phyloP scores from a whole-genome alignment of 2,888 invertebrate species.

The Troides oblongomaculatus region DNA sequence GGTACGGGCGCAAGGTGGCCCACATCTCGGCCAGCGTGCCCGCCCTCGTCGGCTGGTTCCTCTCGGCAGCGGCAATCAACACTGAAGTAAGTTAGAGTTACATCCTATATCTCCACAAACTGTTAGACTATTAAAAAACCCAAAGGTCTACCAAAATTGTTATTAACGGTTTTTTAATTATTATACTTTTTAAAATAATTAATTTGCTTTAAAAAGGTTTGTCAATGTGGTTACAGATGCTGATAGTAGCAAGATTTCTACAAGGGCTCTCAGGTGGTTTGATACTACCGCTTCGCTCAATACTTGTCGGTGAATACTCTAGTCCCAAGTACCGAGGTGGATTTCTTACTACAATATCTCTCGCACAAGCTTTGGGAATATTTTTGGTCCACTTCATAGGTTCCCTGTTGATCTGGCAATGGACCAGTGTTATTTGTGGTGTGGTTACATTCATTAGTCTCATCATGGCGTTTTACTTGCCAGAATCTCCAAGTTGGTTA shows the following conservation, averaged over 20 bases:
- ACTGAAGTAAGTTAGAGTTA: conserved; percentile 35
- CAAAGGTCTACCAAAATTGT: too few relatives aligned
- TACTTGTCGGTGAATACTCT: conserved; percentile 75
- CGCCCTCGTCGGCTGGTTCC: conserved; percentile 67
- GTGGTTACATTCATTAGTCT: conserved; percentile 65
- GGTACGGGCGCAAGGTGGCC: conserved; percentile 72
- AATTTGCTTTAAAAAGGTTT: too few relatives aligned
- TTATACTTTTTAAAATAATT: too few relatives aligned
- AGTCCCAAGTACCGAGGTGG: conserved; percentile 80
- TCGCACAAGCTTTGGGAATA: conserved; percentile 79
- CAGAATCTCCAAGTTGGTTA: conserved; percentile 83
- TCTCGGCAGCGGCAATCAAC: conserved; percentile 40
- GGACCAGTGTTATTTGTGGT: conserved; percentile 68
- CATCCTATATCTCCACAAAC: too few relatives aligned
- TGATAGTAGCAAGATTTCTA: conserved; percentile 49
- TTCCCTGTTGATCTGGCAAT: conserved; percentile 76
- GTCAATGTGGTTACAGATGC: conserved; percentile 20
- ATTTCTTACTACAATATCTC: conserved; percentile 75
- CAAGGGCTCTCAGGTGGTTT: conserved; percentile 73
- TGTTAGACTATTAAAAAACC: too few relatives aligned
- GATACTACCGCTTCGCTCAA: conserved; percentile 60
- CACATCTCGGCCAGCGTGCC: conserved; percentile 64
- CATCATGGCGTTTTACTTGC: conserved; percentile 53
- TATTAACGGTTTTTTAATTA: too few relatives aligned
- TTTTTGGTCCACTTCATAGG: conserved; percentile 80